These are phyloP conservation scores for Thamnaconus septentrionalis DNA, from an alignment of 2,113 vertebrate genomes.

Conservation along the genomic window DNA sequence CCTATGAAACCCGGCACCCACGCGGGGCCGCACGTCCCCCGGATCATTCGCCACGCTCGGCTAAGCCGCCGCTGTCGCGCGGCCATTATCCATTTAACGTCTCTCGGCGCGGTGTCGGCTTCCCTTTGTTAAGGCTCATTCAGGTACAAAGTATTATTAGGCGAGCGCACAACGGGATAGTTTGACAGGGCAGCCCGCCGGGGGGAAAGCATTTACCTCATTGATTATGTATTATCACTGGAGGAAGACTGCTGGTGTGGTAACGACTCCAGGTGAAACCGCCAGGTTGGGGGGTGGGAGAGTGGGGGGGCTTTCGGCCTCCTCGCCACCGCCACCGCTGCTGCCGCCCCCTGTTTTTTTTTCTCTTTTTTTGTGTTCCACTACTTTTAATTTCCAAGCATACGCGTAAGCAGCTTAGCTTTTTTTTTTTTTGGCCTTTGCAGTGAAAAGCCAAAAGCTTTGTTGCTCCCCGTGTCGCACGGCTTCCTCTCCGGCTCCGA, in stretches of 20 bases:
- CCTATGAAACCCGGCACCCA: constrained; percentile 73
- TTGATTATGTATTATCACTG: constrained; percentile 57
- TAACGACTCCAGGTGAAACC: constrained; percentile 22
- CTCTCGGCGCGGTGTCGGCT: constrained; percentile 66
- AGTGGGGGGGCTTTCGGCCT: no score
- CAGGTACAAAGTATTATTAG: constrained; percentile 76
- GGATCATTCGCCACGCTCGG: constrained; percentile 60
- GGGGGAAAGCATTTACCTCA: constrained; percentile 66
- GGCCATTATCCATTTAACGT: constrained; percentile 75
- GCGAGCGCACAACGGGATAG: constrained; percentile 66
- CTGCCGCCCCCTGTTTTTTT: constrained; percentile 24
- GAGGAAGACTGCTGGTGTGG: constrained; percentile 26
- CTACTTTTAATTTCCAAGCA: constrained; percentile 65
- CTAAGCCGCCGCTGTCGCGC: constrained; percentile 61
- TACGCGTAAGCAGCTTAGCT: constrained; percentile 67
- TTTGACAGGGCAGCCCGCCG: constrained; percentile 53
- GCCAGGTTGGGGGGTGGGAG: no score
- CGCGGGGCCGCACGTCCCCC: constrained; percentile 63
- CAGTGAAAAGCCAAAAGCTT: constrained; percentile 53
- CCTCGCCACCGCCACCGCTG: neutral
- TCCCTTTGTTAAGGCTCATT: constrained; percentile 74
- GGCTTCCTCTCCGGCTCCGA: constrained; percentile 39
- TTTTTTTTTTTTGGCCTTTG: constrained; percentile 47
- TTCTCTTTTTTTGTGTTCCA: constrained; percentile 43
- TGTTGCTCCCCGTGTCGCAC: constrained; percentile 43